Percentiles rank a stretch among this genome's conserved stretches.
Conservation (phyloP, 2,797 vertebrate species). For the Gymnopithys bicolor region DNA sequence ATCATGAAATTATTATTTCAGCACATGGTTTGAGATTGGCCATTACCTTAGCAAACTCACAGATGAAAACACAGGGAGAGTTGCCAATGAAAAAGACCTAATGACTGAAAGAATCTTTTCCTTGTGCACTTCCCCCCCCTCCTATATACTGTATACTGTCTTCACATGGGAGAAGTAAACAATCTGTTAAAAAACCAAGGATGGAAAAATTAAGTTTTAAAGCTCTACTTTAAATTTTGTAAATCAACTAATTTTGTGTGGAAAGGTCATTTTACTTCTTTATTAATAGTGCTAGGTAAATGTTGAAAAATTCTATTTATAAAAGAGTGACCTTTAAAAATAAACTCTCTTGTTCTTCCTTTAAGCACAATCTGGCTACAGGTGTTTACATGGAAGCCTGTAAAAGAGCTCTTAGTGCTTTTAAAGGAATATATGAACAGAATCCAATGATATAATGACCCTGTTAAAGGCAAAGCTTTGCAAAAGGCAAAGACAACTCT, state of each 20-base stretch:
- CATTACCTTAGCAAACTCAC: conserved; percentile 20
- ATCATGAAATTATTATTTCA: conserved; percentile 45
- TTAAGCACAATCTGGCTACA: background rate
- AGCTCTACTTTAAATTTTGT: background rate
- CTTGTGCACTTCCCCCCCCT: background rate
- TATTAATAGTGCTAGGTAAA: background rate
- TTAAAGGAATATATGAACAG: background rate
- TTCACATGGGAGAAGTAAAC: background rate
- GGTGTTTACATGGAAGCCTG: background rate
- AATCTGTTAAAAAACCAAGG: background rate
- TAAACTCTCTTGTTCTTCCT: background rate
- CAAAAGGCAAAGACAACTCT: background rate
- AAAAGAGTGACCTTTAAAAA: background rate
- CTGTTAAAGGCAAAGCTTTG: background rate
- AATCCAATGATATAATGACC: rapidly evolving
- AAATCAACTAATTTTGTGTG: background rate
- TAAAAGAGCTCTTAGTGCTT: background rate
- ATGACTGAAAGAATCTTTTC: background rate
- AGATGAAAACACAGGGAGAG: background rate
- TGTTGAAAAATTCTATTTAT: background rate
- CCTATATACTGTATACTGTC: background rate
- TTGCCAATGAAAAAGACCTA: background rate
- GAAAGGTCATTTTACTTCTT: background rate
- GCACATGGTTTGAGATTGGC: conserved; percentile 3
- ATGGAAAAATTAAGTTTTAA: background rate